These are phyloP conservation scores for Drosophila rellima DNA, from an alignment of 2,888 invertebrate genomes.

Conservation along the genomic window DNA sequence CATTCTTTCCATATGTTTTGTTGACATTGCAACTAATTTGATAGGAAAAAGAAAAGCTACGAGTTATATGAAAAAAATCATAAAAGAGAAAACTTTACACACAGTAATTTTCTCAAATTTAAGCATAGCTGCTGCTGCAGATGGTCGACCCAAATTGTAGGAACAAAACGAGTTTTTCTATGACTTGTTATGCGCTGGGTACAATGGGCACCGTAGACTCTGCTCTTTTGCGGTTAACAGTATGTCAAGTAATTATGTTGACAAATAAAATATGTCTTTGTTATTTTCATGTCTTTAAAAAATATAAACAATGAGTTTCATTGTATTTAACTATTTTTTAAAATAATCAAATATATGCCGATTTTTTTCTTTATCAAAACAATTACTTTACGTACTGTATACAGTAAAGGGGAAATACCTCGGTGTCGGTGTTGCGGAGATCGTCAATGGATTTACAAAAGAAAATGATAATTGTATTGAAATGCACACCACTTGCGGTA, in stretches of 20 bases:
- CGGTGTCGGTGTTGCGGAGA: conserved; percentile 11
- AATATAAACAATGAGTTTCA: too few relatives aligned
- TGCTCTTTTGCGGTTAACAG: conserved; percentile 44
- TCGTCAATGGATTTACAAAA: conserved; percentile 66
- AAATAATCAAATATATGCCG: background rate
- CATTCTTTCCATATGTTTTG: conserved; percentile 27
- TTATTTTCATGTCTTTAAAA: too few relatives aligned
- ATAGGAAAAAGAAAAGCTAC: conserved; percentile 7
- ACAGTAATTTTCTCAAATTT: conserved; percentile 47
- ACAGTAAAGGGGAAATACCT: background rate
- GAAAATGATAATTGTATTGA: conserved; percentile 72
- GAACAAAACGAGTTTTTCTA: conserved; percentile 65
- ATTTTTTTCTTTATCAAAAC: background rate
- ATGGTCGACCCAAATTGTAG: conserved; percentile 65
- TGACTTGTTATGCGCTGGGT: conserved; percentile 30
- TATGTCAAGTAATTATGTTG: background rate
- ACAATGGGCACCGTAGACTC: conserved; percentile 23
- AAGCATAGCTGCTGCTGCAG: conserved; percentile 31
- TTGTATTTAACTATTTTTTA: background rate
- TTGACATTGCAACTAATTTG: conserved; percentile 21
- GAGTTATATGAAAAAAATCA: conserved; percentile 10
- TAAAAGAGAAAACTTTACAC: conserved; percentile 54
- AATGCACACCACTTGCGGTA: conserved; percentile 76
- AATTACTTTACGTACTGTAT: background rate
- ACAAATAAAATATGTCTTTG: background rate